Evolutionary conservation across 2,113 vertebrate genomes (phyloP).

Genomic region (Apodemus speciosus): DNA sequence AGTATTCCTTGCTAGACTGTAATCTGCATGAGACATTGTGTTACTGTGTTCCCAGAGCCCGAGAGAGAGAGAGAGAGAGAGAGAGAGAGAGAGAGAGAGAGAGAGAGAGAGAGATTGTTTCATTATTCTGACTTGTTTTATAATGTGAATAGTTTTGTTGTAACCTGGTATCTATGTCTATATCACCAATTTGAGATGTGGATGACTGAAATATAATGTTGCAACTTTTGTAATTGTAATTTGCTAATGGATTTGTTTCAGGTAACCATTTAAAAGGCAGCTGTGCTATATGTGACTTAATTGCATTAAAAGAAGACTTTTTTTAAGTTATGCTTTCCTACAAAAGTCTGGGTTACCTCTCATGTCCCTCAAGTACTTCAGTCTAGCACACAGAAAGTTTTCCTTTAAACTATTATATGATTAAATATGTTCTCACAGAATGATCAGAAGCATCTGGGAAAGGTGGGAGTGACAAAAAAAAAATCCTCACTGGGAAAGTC

Average conservation of each 20-base stretch:
- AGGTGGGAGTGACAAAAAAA: conserved; percentile 75
- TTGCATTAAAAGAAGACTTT: conserved; percentile 55
- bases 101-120: too few species aligned
- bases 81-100: too few species aligned
- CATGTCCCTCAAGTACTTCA: conserved; percentile 54
- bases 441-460: conserved; percentile 84
- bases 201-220: conserved; percentile 53
- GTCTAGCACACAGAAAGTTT: conserved; percentile 57
- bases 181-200: conserved; percentile 56
- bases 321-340: conserved; percentile 51
- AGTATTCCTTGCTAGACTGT: conserved; percentile 27
- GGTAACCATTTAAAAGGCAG: conserved; percentile 21
- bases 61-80: too few species aligned
- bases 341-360: conserved; percentile 60
- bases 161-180: conserved; percentile 12
- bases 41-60: not conserved
- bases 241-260: conserved; percentile 54
- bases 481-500: conserved; percentile 80
- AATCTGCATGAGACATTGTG: conserved; percentile 7
- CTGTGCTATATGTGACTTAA: conserved; percentile 43
- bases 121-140: conserved; percentile 33
- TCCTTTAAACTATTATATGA: conserved; percentile 66
- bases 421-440: conserved; percentile 75
- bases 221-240: conserved; percentile 41
- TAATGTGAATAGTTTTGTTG: conserved; percentile 27